These are phyloP conservation scores for Gryon sp. DNA, from an alignment of 1,140 invertebrate species.

Conservation along the genomic window DNA sequence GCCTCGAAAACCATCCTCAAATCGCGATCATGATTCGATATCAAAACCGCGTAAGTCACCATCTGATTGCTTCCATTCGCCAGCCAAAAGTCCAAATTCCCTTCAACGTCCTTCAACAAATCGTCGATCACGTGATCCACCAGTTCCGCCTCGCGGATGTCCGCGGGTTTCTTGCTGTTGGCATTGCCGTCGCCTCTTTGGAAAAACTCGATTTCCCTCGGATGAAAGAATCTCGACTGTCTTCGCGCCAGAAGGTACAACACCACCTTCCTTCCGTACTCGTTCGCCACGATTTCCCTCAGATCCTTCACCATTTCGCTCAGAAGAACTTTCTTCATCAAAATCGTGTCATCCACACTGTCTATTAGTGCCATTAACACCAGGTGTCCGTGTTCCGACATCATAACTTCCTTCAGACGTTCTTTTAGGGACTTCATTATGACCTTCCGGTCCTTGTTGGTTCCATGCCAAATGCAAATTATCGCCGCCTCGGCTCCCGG, in stretches of 20 bases:
- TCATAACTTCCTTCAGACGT: conserved; percentile 88
- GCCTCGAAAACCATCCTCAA: conserved; percentile 74
- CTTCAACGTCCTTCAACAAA: conserved; percentile 83
- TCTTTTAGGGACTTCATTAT: conserved; percentile 92
- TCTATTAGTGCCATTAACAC: conserved; percentile 92
- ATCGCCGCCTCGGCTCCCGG: conserved; percentile 89
- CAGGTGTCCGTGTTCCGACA: conserved; percentile 92
- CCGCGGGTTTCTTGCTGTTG: conserved; percentile 89
- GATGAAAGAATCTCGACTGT: conserved; percentile 87
- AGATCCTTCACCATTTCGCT: conserved; percentile 87
- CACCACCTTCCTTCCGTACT: conserved; percentile 87
- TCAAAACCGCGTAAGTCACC: conserved; percentile 86
- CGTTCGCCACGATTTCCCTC: conserved; percentile 85
- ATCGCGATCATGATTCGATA: conserved; percentile 77
- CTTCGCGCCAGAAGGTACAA: conserved; percentile 91
- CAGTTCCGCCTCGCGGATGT: conserved; percentile 87
- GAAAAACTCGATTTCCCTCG: conserved; percentile 84
- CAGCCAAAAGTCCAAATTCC: conserved; percentile 85
- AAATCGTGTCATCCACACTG: conserved; percentile 94
- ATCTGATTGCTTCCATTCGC: conserved; percentile 84
- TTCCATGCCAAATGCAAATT: conserved; percentile 92
- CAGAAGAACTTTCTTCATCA: conserved; percentile 91
- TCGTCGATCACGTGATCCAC: conserved; percentile 83
- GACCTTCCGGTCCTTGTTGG: conserved; percentile 87
- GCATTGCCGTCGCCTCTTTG: conserved; percentile 85